These are phyloP conservation scores for Sitobion miscanthi DNA, from an alignment of 1,140 invertebrate species.

Conservation along the genomic window DNA sequence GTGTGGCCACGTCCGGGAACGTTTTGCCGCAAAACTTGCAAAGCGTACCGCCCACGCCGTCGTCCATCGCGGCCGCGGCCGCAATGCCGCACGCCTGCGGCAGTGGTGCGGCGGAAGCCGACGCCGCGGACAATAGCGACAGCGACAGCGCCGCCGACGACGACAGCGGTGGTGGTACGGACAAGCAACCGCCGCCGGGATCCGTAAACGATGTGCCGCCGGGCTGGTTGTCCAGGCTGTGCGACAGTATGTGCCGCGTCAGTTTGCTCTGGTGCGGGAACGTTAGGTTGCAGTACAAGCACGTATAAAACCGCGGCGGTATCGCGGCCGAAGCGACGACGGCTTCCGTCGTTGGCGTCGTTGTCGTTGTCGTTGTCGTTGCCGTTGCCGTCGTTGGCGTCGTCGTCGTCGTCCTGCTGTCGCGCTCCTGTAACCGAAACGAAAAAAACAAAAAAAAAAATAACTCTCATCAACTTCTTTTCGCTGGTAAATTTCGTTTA, in stretches of 20 bases:
- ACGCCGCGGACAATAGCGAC: constrained; percentile 66
- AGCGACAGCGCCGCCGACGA: constrained; percentile 63
- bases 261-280: constrained; percentile 89
- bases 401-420: constrained; percentile 61
- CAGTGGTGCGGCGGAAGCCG: constrained; percentile 63
- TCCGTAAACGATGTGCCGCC: constrained; percentile 31
- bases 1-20: constrained; percentile 83
- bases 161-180: constrained; percentile 73
- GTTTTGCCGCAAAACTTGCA: constrained; percentile 91
- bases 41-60: constrained; percentile 70
- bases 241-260: constrained; percentile 84
- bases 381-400: neutral
- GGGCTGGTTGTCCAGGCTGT: constrained; percentile 81
- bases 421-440: constrained; percentile 76
- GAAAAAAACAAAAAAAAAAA: constrained; percentile 84
- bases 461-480: constrained; percentile 84
- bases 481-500: constrained; percentile 57
- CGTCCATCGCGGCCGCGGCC: constrained; percentile 64
- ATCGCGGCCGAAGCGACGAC: constrained; percentile 63
- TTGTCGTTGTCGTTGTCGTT: constrained; percentile 62
- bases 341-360: constrained; percentile 58
- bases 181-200: constrained; percentile 63
- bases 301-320: constrained; percentile 64
- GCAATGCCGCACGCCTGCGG: constrained; percentile 62
- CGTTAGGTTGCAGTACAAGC: constrained; percentile 85